Conservation (phyloP, 2,113 vertebrate species). For the Hydropotes inermis region DNA sequence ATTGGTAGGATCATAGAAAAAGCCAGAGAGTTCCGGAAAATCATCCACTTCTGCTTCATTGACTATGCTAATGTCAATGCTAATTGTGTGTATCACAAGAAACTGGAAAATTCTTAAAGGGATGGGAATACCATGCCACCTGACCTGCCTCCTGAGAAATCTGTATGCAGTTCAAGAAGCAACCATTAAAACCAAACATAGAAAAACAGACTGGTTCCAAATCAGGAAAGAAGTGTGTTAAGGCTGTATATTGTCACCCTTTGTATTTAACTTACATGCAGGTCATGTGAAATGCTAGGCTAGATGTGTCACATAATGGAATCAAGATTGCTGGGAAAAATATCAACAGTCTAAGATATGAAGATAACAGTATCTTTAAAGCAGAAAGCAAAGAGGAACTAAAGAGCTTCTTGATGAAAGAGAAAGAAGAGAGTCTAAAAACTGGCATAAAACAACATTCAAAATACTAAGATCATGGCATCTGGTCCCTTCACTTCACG, state of each 20-base stretch:
- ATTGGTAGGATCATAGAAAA: not conserved
- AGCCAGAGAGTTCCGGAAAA: not conserved
- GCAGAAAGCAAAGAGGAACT: not conserved
- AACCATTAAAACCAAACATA: fast-evolving
- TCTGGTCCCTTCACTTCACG: not conserved
- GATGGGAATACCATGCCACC: not conserved
- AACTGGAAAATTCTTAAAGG: not conserved
- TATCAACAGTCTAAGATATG: not conserved
- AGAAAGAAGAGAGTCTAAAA: not conserved
- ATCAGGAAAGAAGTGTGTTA: not conserved
- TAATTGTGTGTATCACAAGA: not conserved
- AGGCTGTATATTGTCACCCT: not conserved
- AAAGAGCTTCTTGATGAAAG: not conserved
- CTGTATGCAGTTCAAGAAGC: not conserved
- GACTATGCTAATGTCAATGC: not conserved
- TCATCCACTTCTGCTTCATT: not conserved
- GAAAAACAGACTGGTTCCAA: not conserved
- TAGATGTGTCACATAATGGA: not conserved
- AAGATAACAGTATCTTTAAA: not conserved
- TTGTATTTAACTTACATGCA: not conserved
- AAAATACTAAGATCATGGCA: not conserved
- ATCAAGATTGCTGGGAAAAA: not conserved
- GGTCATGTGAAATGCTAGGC: not conserved
- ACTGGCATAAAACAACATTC: not conserved
- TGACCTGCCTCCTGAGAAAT: not conserved